Conservation (phyloP, 2,888 invertebrate genomes). For the Blomia tropicalis region DNA sequence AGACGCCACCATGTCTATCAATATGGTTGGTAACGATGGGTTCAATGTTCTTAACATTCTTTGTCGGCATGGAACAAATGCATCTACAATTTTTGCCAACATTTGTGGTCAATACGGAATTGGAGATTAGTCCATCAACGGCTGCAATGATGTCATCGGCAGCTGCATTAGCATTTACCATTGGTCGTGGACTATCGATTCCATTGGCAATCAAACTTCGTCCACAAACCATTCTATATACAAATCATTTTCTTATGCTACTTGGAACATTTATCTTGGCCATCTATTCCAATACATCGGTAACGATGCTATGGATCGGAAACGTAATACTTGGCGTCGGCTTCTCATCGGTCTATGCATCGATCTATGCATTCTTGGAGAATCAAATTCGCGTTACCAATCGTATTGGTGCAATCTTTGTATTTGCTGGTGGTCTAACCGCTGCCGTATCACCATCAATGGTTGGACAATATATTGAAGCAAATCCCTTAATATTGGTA, state of each 20-base stretch:
- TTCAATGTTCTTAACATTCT: constrained; percentile 20
- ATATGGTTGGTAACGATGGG: constrained; percentile 24
- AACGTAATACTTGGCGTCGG: constrained; percentile 21
- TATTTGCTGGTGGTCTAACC: constrained; percentile 22
- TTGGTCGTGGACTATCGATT: constrained; percentile 21
- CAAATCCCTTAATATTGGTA: constrained; percentile 17
- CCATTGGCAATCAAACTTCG: constrained; percentile 16
- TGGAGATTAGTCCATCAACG: constrained; percentile 18
- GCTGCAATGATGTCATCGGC: constrained; percentile 21
- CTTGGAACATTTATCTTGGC: constrained; percentile 15
- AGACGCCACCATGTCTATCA: constrained; percentile 7
- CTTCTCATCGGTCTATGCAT: constrained; percentile 23
- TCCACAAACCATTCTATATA: constrained; percentile 22
- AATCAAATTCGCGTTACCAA: constrained; percentile 18
- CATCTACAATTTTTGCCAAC: constrained; percentile 24
- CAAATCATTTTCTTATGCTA: constrained; percentile 21
- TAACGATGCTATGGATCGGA: constrained; percentile 22
- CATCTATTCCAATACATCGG: constrained; percentile 19
- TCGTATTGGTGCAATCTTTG: constrained; percentile 22
- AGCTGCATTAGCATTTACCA: constrained; percentile 19
- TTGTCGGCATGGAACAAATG: constrained; percentile 24
- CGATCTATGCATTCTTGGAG: constrained; percentile 24
- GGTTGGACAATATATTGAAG: constrained; percentile 21
- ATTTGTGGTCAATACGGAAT: constrained; percentile 21
- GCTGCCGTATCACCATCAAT: constrained; percentile 23